A percentile compares a stretch with the other conserved stretches of the same genome.
These are phyloP conservation scores for Pseudobourletiella spinata DNA, from an alignment of 1,140 invertebrate genomes.

Conservation along the genomic window DNA sequence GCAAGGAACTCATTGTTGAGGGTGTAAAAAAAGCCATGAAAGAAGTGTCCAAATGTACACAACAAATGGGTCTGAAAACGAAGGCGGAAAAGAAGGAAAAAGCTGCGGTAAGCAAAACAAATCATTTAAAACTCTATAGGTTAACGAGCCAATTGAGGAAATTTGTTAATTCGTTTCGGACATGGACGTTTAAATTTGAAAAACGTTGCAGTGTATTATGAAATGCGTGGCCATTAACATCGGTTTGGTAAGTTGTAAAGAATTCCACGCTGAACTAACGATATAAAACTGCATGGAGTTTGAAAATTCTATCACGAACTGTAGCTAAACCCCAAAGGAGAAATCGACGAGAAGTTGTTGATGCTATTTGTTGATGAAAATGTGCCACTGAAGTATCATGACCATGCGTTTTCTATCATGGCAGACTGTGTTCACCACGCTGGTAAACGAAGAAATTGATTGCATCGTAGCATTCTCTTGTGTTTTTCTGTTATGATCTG, in stretches of 20 bases:
- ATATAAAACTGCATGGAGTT: too few species aligned
- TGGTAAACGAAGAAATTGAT: background rate
- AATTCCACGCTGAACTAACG: background rate
- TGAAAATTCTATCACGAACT: background rate
- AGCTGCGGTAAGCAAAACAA: background rate
- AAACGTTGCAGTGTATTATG: background rate
- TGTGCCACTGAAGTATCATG: background rate
- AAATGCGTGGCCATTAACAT: slow-evolving; percentile 1
- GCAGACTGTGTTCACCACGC: background rate
- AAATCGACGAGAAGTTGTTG: slow-evolving; percentile 1
- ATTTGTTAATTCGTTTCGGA: too few species aligned
- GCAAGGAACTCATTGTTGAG: background rate
- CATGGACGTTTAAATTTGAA: too few species aligned
- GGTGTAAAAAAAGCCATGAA: background rate
- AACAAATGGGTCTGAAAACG: background rate
- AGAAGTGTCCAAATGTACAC: background rate
- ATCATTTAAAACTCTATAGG: background rate
- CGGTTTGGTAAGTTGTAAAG: background rate
- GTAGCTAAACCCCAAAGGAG: background rate
- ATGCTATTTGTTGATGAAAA: background rate
- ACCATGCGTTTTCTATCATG: background rate
- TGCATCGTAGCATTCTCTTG: background rate
- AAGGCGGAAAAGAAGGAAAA: background rate
- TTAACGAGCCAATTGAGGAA: too few species aligned
- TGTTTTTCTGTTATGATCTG: background rate